phyloP scores from a whole-genome alignment of 2,888 invertebrate genomes.

The Caenorhabditis sp. region DNA sequence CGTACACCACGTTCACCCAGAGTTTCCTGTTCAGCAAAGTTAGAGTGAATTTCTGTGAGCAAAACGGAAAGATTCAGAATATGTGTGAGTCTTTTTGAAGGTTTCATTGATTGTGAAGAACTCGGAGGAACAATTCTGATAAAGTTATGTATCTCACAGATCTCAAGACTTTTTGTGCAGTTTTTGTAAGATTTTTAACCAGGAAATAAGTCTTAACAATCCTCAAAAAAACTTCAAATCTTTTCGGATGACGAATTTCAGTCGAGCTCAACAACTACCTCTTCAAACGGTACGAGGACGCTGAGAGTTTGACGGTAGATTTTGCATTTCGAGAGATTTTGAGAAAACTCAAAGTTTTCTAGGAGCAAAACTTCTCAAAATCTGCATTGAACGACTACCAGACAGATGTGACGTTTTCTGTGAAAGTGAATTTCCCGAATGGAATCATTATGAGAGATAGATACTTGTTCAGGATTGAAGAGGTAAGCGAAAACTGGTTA shows the following conservation, averaged over 20 bases:
- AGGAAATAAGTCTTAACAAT: too few species aligned
- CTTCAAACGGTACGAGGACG: constrained; percentile 9
- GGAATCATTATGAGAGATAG: neutral
- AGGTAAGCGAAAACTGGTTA: too few species aligned
- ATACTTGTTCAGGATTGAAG: neutral
- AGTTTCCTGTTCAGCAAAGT: constrained; percentile 10
- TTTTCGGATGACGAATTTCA: too few species aligned
- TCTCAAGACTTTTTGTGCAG: too few species aligned
- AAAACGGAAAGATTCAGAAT: constrained; percentile 2
- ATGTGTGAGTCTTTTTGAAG: neutral
- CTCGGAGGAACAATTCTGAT: neutral
- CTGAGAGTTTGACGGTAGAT: neutral
- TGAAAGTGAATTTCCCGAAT: neutral
- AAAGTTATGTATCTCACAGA: too few species aligned
- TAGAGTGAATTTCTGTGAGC: constrained; percentile 16
- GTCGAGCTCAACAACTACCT: neutral
- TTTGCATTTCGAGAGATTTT: too few species aligned
- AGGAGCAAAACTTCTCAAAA: neutral
- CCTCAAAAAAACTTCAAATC: too few species aligned
- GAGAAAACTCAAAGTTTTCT: neutral
- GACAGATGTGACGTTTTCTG: constrained; percentile 14
- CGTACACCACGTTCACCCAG: neutral
- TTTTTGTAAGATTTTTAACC: too few species aligned
- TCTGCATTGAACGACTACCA: neutral
- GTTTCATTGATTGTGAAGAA: too few species aligned